These are phyloP conservation scores for Ceriagrion tenellum DNA, from an alignment of 2,888 invertebrate genomes.

Conservation along the genomic window DNA sequence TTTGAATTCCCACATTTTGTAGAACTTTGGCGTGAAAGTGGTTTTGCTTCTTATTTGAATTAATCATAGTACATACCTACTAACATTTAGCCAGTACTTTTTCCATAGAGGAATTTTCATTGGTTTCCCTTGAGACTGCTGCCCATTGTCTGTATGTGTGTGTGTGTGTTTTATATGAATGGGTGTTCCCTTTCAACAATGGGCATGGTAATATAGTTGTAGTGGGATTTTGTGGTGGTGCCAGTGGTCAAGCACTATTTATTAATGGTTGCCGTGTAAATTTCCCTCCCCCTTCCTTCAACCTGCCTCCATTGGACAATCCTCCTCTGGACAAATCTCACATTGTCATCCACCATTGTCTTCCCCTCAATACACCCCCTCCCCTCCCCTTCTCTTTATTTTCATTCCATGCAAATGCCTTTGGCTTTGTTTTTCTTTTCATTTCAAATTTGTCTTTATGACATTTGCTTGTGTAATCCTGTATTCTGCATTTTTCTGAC, in stretches of 20 bases:
- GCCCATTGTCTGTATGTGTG: background rate
- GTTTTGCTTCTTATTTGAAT: background rate
- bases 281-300: background rate
- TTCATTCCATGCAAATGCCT: background rate
- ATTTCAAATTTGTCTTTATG: conserved; percentile 65
- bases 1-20: background rate
- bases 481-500: conserved; percentile 70
- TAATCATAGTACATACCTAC: background rate
- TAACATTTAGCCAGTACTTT: background rate
- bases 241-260: background rate
- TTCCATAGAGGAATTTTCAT: background rate
- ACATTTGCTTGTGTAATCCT: conserved; percentile 69
- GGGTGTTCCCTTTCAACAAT: background rate
- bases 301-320: background rate
- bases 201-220: conserved; percentile 13
- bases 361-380: too few relatives aligned
- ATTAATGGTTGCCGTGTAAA: background rate
- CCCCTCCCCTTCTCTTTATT: background rate
- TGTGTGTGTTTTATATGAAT: background rate
- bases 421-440: conserved; percentile 27
- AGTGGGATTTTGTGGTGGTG: background rate
- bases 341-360: background rate
- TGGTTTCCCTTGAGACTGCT: background rate
- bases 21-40: background rate
- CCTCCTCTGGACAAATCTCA: background rate